Evolutionary conservation across 2,888 invertebrate species (phyloP).

Genomic region (Cerastis rubricosa): DNA sequence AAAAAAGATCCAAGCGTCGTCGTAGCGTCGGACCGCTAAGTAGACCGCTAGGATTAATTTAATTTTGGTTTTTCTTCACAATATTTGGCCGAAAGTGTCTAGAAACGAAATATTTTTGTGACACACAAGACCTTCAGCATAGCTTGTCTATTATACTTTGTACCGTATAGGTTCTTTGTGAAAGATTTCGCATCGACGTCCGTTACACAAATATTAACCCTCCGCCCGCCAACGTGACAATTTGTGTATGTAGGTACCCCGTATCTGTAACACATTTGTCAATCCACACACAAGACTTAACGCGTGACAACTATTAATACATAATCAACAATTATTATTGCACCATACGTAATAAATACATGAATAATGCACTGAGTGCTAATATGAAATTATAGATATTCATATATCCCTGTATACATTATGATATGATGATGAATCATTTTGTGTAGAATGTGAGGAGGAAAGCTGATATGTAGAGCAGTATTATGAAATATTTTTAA

Average conservation of each 20-base stretch:
- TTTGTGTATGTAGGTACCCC: not conserved
- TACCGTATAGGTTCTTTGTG: not conserved
- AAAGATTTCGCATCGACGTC: not conserved
- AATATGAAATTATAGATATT: slow-evolving; percentile 35
- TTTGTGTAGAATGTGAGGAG: slow-evolving; percentile 9
- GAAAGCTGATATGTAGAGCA: slow-evolving; percentile 35
- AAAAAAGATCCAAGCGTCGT: no score
- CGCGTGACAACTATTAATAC: slow-evolving; percentile 34
- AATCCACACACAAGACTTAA: not conserved
- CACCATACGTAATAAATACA: slow-evolving; percentile 42
- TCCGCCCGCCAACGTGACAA: not conserved
- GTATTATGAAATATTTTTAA: slow-evolving; percentile 21
- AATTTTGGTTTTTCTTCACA: no score
- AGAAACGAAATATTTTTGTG: not conserved
- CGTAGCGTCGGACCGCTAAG: no score
- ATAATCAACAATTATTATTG: slow-evolving; percentile 47
- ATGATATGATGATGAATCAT: slow-evolving; percentile 27
- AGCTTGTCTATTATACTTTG: not conserved
- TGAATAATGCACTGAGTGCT: slow-evolving; percentile 23
- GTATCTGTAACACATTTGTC: slow-evolving; percentile 12
- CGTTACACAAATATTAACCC: slow-evolving; percentile 4
- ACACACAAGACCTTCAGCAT: not conserved
- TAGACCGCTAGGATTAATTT: no score
- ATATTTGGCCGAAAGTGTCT: not conserved
- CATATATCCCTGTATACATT: slow-evolving; percentile 46